A percentile compares a stretch with the other conserved stretches of the same genome.
phyloP scores from a whole-genome alignment of 1,140 invertebrate genomes.

The Pissodes strobi region DNA sequence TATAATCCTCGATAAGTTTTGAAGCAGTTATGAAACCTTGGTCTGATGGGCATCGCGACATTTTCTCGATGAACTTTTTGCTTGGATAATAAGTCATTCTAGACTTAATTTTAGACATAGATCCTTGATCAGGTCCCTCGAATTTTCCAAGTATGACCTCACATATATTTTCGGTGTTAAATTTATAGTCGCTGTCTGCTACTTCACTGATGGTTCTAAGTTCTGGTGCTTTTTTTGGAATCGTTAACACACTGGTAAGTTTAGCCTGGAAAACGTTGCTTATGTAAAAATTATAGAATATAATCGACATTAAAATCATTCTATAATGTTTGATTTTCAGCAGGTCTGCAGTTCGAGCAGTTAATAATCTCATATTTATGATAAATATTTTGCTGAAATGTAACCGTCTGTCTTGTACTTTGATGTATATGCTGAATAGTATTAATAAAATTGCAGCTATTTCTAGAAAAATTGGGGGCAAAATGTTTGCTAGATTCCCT shows the following conservation, averaged over 20 bases:
- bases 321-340: neutral
- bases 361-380: neutral
- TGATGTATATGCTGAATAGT: neutral
- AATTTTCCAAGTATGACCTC: neutral
- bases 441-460: neutral
- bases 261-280: neutral
- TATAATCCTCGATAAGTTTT: neutral
- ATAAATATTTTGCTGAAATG: neutral
- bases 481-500: neutral
- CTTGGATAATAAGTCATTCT: neutral
- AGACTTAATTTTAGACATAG: neutral
- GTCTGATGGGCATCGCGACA: neutral
- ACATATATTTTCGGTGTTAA: neutral
- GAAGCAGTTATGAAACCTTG: neutral
- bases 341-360: neutral
- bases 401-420: neutral
- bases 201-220: neutral
- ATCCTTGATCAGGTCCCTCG: neutral
- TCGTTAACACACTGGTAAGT: neutral
- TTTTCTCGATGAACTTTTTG: neutral
- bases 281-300: neutral
- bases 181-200: neutral
- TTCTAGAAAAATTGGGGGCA: neutral
- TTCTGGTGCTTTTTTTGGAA: neutral
- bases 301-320: constrained; percentile 2